A percentile compares a stretch with the other conserved stretches of the same genome.
These are phyloP conservation scores for Caenorhabditis sinica DNA, from an alignment of 2,888 invertebrate genomes.

Conservation along the genomic window DNA sequence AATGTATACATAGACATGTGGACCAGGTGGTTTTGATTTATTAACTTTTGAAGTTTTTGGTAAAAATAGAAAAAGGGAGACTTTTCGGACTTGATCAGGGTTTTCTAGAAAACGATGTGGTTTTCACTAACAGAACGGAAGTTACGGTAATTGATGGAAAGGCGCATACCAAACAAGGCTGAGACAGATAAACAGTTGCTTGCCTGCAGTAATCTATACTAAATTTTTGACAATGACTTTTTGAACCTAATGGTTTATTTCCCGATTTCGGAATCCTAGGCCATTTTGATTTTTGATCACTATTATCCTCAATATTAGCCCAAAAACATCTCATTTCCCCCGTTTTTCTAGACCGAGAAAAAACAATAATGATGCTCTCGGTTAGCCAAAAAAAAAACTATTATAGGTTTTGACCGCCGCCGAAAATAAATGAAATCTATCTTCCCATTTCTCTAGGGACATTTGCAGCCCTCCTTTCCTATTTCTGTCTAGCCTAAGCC, in stretches of 20 bases:
- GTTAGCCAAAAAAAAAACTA: background rate
- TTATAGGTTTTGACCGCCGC: background rate
- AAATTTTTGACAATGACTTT: too few relatives aligned
- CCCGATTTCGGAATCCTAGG: too few relatives aligned
- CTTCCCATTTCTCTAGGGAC: background rate
- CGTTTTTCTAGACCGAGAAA: too few relatives aligned
- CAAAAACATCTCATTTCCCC: background rate
- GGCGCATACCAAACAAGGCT: too few relatives aligned
- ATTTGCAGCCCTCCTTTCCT: background rate
- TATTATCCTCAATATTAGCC: background rate
- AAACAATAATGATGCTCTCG: background rate
- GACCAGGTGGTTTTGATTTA: background rate
- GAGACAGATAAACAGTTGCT: too few relatives aligned
- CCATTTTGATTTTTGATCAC: too few relatives aligned
- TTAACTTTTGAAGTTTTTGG: background rate
- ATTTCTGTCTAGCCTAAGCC: background rate
- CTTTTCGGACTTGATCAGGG: background rate
- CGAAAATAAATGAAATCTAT: slow-evolving; percentile 6
- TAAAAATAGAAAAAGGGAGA: background rate
- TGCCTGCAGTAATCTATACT: too few relatives aligned
- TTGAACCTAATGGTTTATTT: too few relatives aligned
- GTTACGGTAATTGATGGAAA: too few relatives aligned
- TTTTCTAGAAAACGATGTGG: too few relatives aligned
- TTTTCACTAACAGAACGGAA: too few relatives aligned
- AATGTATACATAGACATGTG: too few relatives aligned